Percentiles rank a stretch among this genome's conserved stretches.
These are phyloP conservation scores for Metallyticus violacea DNA, from an alignment of 2,888 invertebrate genomes.

Conservation along the genomic window DNA sequence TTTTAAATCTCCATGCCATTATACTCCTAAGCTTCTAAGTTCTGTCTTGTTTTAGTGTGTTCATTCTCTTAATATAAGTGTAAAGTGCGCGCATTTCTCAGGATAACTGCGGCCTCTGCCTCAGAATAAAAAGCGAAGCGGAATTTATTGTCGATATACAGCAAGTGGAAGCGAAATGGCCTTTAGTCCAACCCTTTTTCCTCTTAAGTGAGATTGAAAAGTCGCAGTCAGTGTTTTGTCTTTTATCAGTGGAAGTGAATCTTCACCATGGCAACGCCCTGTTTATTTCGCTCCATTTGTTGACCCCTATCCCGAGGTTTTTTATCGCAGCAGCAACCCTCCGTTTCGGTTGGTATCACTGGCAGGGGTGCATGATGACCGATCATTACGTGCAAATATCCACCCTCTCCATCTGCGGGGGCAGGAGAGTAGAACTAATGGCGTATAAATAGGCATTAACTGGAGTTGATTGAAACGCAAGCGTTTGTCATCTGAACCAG, in stretches of 20 bases:
- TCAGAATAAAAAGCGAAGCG: not conserved
- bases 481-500: not conserved
- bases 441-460: not conserved
- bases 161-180: not conserved
- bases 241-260: not conserved
- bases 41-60: no score
- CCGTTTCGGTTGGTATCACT: not conserved
- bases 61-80: no score
- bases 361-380: not conserved
- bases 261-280: not conserved
- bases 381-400: not conserved
- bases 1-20: no score
- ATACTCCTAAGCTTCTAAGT: no score
- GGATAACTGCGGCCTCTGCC: no score
- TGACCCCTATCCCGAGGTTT: not conserved
- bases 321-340: not conserved
- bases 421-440: not conserved
- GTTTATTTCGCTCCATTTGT: not conserved
- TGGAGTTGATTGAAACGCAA: not conserved
- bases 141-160: not conserved
- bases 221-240: not conserved
- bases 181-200: not conserved
- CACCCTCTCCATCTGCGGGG: not conserved
- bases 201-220: not conserved
- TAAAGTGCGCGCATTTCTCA: no score